phyloP scores from a whole-genome alignment of 1,140 invertebrate genomes.

The Sitodiplosis mosellana region DNA sequence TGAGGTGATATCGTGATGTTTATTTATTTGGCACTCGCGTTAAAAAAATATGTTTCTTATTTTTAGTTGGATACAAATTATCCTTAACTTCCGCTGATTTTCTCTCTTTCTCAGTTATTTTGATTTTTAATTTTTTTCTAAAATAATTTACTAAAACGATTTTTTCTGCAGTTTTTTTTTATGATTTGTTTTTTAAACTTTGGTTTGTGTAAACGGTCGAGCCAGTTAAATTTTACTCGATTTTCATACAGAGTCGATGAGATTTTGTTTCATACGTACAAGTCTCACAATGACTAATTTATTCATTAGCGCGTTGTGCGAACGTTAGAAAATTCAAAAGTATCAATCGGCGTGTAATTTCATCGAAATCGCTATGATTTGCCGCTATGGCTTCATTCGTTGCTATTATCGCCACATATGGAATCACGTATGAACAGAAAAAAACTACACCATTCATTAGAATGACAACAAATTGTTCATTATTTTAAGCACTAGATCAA shows the following conservation, averaged over 20 bases:
- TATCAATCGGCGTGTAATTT: too few species aligned
- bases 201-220: background rate
- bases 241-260: too few species aligned
- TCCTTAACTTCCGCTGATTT: background rate
- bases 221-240: background rate
- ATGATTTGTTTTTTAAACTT: too few species aligned
- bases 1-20: conserved; percentile 27
- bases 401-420: too few species aligned
- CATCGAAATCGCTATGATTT: too few species aligned
- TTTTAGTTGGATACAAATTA: background rate
- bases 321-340: background rate
- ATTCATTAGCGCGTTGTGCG: background rate
- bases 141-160: background rate
- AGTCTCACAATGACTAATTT: background rate
- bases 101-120: background rate
- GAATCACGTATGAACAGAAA: background rate
- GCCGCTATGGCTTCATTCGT: too few species aligned
- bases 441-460: background rate
- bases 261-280: too few species aligned
- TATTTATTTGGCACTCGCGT: conserved; percentile 1
- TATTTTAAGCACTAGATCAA: too few species aligned
- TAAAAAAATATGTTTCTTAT: background rate
- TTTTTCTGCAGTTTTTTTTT: background rate
- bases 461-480: background rate
- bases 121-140: background rate